phyloP scores from a whole-genome alignment of 1,140 invertebrate species.

The Neuroterus valhalla region DNA sequence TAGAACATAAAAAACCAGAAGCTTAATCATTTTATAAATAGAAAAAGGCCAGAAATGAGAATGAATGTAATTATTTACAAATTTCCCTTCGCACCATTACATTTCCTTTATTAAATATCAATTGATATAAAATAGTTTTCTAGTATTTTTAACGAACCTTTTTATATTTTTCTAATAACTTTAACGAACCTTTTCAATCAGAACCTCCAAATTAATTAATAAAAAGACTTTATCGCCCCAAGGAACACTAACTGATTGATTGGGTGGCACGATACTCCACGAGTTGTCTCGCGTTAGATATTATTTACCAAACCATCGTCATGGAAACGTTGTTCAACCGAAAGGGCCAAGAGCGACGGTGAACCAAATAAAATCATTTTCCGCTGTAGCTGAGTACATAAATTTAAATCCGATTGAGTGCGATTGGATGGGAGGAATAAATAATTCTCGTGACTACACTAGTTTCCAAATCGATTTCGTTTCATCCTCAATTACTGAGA shows the following conservation, averaged over 20 bases:
- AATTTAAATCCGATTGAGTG: background rate
- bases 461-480: background rate
- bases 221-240: conserved; percentile 22
- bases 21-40: too few relatives aligned
- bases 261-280: conserved; percentile 29
- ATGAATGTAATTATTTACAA: too few relatives aligned
- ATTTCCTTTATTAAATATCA: too few relatives aligned
- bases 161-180: background rate
- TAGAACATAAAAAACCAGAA: too few relatives aligned
- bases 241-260: conserved; percentile 24
- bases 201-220: background rate
- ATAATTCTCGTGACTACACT: background rate
- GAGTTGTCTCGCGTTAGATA: conserved; percentile 42
- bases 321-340: conserved; percentile 42
- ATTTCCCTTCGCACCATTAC: too few relatives aligned
- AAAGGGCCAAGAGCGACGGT: conserved; percentile 3
- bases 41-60: background rate
- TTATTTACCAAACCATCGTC: conserved; percentile 52
- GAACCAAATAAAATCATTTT: conserved; percentile 30
- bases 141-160: background rate
- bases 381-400: conserved; percentile 6
- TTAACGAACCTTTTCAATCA: background rate
- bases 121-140: too few relatives aligned
- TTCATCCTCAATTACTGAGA: background rate
- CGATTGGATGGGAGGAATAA: background rate